Evolutionary conservation across 2,113 vertebrate species (phyloP).

Genomic region (Phylloscopus whistleri): DNA sequence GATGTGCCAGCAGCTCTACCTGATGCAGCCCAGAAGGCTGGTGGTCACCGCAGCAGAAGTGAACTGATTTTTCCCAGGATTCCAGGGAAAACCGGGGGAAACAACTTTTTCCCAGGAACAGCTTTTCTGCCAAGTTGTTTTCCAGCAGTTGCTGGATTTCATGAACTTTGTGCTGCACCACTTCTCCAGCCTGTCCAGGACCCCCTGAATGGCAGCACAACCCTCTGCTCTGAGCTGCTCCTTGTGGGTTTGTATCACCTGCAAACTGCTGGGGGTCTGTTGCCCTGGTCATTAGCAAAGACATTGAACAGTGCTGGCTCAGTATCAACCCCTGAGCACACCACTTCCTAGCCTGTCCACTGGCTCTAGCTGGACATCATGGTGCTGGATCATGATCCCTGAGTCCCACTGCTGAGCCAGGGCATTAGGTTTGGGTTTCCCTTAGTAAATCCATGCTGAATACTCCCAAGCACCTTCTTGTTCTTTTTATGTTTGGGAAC

Average conservation of each 20-base stretch:
- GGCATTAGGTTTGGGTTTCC: not conserved
- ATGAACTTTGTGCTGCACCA: not conserved
- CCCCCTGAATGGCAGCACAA: not conserved
- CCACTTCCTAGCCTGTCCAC: no score
- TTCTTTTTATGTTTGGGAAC: not conserved
- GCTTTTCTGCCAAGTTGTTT: not conserved
- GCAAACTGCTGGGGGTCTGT: not conserved
- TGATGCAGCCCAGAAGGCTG: not conserved
- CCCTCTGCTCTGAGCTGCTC: not conserved
- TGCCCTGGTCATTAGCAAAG: not conserved
- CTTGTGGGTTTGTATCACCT: not conserved
- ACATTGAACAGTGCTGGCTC: not conserved
- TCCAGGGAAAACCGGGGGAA: not conserved
- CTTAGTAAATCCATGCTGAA: not conserved
- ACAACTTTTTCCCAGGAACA: not conserved
- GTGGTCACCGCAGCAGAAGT: not conserved
- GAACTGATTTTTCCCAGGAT: not conserved
- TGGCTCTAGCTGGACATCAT: not conserved
- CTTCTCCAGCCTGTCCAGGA: not conserved
- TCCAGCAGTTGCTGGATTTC: not conserved
- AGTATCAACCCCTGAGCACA: not conserved
- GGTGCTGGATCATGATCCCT: not conserved
- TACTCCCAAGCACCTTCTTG: not conserved
- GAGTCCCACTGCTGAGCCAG: no score
- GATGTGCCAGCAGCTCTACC: not conserved